Conservation (phyloP, 30 jellyfish, hydroid and myxozoan genomes). For the Cassiopea andromeda region DNA sequence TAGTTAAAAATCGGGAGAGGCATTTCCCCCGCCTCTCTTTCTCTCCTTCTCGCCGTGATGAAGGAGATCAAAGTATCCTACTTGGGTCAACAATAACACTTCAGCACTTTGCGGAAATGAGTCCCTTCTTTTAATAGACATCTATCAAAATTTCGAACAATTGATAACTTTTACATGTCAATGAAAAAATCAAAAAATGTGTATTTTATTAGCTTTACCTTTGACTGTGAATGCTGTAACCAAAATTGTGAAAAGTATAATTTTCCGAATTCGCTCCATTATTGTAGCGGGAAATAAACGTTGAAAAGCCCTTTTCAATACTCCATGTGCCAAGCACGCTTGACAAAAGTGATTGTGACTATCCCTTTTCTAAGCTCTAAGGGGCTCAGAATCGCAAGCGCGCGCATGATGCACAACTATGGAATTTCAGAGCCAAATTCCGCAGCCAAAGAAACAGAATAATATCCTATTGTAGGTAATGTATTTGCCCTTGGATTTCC, state of each 20-base stretch:
- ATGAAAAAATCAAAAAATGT: too few species aligned
- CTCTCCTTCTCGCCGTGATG: too few species aligned
- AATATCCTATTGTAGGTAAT: neutral
- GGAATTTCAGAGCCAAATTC: conserved; percentile 4
- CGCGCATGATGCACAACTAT: neutral
- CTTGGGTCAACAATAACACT: too few species aligned
- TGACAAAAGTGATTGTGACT: neutral
- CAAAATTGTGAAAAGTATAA: neutral
- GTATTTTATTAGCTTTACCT: too few species aligned
- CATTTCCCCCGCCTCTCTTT: too few species aligned
- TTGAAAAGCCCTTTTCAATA: neutral
- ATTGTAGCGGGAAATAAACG: neutral
- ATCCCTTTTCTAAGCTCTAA: neutral
- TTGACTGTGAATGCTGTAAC: neutral
- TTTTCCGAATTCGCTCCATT: neutral
- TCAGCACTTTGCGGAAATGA: too few species aligned
- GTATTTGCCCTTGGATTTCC: neutral
- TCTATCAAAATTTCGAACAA: too few species aligned
- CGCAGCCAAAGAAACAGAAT: neutral
- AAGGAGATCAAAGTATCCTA: too few species aligned
- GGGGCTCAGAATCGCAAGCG: neutral
- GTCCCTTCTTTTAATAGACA: too few species aligned
- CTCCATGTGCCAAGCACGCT: neutral
- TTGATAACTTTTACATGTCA: too few species aligned
- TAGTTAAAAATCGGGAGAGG: too few species aligned